Conservation (phyloP, 1,140 invertebrate genomes). For the Plectus sambesii region DNA sequence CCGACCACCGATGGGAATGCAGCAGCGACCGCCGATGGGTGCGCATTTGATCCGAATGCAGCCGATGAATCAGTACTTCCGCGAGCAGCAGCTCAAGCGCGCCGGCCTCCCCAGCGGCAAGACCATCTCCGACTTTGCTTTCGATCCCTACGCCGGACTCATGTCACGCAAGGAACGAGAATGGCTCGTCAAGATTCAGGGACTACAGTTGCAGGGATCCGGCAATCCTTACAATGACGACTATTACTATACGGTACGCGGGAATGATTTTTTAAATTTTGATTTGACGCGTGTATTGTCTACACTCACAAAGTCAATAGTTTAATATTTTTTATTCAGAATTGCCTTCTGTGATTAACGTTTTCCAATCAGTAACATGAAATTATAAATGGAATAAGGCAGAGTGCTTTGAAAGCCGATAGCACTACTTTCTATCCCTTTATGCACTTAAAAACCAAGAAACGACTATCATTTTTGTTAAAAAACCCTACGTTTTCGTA, state of each 20-base stretch:
- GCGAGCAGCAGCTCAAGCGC: no score
- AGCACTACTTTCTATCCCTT: no score
- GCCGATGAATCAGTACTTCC: no score
- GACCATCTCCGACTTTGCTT: constrained; percentile 39
- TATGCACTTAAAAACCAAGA: no score
- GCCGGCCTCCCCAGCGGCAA: constrained; percentile 26
- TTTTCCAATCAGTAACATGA: background rate
- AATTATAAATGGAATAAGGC: constrained; percentile 13
- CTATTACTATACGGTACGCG: constrained; percentile 42
- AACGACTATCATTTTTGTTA: no score
- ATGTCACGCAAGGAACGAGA: constrained; percentile 44
- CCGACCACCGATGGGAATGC: no score
- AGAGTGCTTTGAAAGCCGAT: constrained; percentile 10
- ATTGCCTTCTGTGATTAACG: background rate
- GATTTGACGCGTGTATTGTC: no score
- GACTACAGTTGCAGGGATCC: constrained; percentile 38
- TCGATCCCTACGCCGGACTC: constrained; percentile 43
- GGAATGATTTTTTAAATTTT: no score
- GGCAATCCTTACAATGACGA: constrained; percentile 40
- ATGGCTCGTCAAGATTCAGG: constrained; percentile 44
- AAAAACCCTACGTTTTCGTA: no score
- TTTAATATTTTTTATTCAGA: constrained; percentile 8
- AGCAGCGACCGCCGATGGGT: no score
- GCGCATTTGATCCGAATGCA: no score
- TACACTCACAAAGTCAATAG: no score